Percentiles rank a stretch among this genome's conserved stretches.
Evolutionary conservation across 2,797 vertebrate genomes (phyloP).

Genomic region (Apogon talboti): DNA sequence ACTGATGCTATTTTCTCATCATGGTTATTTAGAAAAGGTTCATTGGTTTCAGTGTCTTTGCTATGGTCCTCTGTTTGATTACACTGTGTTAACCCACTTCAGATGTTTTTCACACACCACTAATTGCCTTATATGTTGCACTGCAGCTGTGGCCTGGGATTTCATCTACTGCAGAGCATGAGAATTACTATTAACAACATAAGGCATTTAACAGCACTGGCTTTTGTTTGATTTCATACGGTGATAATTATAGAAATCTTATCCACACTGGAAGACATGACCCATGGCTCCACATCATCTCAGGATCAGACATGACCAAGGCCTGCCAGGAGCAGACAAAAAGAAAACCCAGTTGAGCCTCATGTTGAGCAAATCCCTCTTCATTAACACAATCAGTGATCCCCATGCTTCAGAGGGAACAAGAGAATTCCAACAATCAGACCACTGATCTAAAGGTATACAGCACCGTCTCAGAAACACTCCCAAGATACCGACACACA

Average conservation of each 20-base stretch:
- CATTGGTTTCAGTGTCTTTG: constrained; percentile 38
- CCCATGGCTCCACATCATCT: constrained; percentile 1
- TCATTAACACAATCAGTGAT: constrained; percentile 62
- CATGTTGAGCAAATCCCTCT: constrained; percentile 51
- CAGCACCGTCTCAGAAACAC: background rate
- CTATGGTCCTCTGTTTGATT: constrained; percentile 42
- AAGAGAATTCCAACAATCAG: constrained; percentile 62
- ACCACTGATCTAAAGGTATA: constrained; percentile 35
- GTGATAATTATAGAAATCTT: constrained; percentile 1
- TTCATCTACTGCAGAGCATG: background rate
- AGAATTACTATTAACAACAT: background rate
- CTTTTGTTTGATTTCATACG: background rate
- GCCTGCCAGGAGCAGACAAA: constrained; percentile 21
- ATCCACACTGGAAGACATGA: background rate
- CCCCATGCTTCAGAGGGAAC: constrained; percentile 36
- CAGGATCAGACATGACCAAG: constrained; percentile 18
- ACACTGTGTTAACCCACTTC: constrained; percentile 45
- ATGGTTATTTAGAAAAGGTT: constrained; percentile 34
- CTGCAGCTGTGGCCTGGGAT: constrained; percentile 38
- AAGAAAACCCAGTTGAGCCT: constrained; percentile 35
- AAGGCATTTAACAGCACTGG: background rate
- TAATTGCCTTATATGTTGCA: constrained; percentile 40
- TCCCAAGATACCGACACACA: constrained; percentile 1
- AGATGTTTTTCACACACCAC: constrained; percentile 41
- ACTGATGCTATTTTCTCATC: constrained; percentile 43